These are phyloP conservation scores for Ceyx melanurus DNA, from an alignment of 2,113 vertebrate genomes.

Conservation along the genomic window DNA sequence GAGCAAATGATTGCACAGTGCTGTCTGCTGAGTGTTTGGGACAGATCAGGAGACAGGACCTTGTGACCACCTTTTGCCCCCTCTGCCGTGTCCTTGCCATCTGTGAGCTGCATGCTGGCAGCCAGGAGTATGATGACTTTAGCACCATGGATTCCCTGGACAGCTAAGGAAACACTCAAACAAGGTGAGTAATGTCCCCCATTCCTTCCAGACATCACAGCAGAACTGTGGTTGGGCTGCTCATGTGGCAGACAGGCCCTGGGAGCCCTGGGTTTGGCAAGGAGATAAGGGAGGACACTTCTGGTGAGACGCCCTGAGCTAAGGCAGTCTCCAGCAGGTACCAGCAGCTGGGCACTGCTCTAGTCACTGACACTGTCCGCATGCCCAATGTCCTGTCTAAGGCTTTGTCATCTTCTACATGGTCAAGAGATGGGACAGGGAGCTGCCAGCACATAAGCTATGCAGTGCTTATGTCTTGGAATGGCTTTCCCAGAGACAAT, in stretches of 20 bases:
- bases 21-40: background rate
- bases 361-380: rapidly evolving
- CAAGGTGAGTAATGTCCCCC: background rate
- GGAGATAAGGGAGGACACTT: background rate
- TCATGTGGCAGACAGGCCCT: rapidly evolving
- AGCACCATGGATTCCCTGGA: background rate
- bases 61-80: rapidly evolving
- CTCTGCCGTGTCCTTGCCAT: background rate
- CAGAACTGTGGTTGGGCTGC: background rate
- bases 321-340: background rate
- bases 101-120: rapidly evolving
- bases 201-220: background rate
- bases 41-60: background rate
- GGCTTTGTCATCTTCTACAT: background rate
- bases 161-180: background rate
- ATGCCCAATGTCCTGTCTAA: background rate
- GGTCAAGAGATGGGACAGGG: background rate
- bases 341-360: background rate
- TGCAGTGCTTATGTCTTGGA: too few species aligned
- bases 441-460: background rate
- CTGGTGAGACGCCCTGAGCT: background rate
- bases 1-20: background rate
- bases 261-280: background rate
- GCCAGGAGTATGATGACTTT: background rate
- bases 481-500: background rate